A percentile compares a stretch with the other conserved stretches of the same genome.
These are phyloP conservation scores for Pollenia amentaria DNA, from an alignment of 2,888 invertebrate species.

Conservation along the genomic window DNA sequence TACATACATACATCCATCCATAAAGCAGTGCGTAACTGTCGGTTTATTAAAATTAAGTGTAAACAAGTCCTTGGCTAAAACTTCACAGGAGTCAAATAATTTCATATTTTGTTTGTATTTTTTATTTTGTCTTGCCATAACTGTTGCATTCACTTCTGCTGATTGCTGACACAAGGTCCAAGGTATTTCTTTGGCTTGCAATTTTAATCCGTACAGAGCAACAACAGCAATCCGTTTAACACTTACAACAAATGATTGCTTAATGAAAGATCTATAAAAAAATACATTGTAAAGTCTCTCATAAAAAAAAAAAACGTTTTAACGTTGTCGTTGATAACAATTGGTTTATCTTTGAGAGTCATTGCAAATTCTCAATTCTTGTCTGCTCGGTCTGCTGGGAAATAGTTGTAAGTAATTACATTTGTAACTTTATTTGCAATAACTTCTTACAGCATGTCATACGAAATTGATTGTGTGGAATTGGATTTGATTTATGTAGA, in stretches of 20 bases:
- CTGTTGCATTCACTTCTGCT: constrained; percentile 31
- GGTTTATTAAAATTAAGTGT: constrained; percentile 47
- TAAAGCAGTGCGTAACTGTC: neutral
- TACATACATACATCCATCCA: neutral
- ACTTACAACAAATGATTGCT: constrained; percentile 44
- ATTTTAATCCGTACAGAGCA: constrained; percentile 3
- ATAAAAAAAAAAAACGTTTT: neutral
- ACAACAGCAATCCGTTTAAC: constrained; percentile 49
- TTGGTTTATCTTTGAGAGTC: constrained; percentile 14
- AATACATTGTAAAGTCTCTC: neutral
- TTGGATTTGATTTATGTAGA: neutral
- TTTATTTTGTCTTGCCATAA: constrained; percentile 48
- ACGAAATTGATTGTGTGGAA: neutral
- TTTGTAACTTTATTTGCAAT: constrained; percentile 9
- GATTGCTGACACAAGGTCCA: constrained; percentile 15
- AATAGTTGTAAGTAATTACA: neutral
- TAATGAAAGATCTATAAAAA: constrained; percentile 22
- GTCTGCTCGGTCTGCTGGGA: neutral
- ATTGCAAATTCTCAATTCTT: neutral
- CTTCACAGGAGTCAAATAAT: constrained; percentile 66
- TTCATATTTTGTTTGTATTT: constrained; percentile 65
- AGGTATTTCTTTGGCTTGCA: constrained; percentile 37
- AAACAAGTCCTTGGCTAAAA: constrained; percentile 63
- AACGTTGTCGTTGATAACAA: constrained; percentile 53
- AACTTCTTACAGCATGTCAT: neutral